Evolutionary conservation across 2,113 vertebrate genomes (phyloP).

Genomic region (Ardeotis arabs): DNA sequence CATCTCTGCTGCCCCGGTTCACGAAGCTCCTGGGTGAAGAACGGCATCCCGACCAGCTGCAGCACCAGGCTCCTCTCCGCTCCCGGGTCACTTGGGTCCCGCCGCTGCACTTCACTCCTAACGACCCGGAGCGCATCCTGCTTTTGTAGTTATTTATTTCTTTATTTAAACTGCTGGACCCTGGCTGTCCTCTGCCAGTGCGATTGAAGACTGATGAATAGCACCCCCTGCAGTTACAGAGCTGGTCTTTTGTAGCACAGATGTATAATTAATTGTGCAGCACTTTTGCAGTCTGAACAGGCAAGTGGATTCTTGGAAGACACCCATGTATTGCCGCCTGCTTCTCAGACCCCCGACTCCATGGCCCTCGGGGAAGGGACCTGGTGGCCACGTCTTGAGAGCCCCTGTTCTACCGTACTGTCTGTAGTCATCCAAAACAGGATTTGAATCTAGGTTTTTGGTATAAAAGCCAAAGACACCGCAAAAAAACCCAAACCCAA

Average conservation of each 20-base stretch:
- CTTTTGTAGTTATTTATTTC: conserved; percentile 61
- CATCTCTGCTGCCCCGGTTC: not conserved
- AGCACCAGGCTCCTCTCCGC: not conserved
- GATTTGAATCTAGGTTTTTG: not conserved
- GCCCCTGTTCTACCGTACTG: not conserved
- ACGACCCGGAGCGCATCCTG: not conserved
- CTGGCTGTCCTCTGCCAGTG: conserved; percentile 20
- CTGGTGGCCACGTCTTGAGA: not conserved
- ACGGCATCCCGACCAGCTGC: not conserved
- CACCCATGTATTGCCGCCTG: not conserved
- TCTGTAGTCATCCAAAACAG: not conserved
- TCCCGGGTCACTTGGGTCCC: not conserved
- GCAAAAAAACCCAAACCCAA: not conserved
- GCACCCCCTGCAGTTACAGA: conserved; percentile 54
- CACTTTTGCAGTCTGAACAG: conserved; percentile 36
- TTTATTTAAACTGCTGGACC: conserved; percentile 43
- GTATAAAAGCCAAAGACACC: not conserved
- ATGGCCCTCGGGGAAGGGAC: not conserved
- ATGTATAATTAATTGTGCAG: conserved; percentile 59
- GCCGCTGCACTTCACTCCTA: not conserved
- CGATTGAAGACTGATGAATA: conserved; percentile 58
- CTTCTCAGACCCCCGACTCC: not conserved
- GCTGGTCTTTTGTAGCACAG: conserved; percentile 42
- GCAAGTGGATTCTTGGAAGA: conserved; percentile 13
- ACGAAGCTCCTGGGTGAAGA: not conserved